A percentile compares a stretch with the other conserved stretches of the same genome.
phyloP scores from a whole-genome alignment of 92 coral and sea anemone genomes.

The Scolanthus callimorphus region DNA sequence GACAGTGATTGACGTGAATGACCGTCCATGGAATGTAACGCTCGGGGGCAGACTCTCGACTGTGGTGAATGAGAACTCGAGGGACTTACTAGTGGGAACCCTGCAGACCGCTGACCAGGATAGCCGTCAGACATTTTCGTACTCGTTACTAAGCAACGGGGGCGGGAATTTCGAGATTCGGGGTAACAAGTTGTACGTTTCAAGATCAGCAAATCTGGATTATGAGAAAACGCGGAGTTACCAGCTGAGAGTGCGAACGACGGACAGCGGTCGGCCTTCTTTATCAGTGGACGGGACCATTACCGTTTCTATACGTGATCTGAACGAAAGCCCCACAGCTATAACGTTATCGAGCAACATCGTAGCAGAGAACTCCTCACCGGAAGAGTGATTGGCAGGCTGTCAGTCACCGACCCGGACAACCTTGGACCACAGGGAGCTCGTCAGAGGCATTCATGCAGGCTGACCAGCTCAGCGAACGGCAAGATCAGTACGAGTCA shows the following conservation, averaged over 20 bases:
- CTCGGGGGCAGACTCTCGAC: slow-evolving; percentile 69
- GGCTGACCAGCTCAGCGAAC: slow-evolving; percentile 45
- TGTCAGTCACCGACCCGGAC: slow-evolving; percentile 85
- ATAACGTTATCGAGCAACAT: slow-evolving; percentile 44
- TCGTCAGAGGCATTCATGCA: slow-evolving; percentile 80
- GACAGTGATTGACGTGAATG: slow-evolving; percentile 68
- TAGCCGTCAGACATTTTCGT: slow-evolving; percentile 60
- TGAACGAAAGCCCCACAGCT: slow-evolving; percentile 73
- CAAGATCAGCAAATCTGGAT: slow-evolving; percentile 53
- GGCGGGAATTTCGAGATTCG: slow-evolving; percentile 60
- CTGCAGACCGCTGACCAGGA: slow-evolving; percentile 86
- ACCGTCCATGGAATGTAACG: slow-evolving; percentile 76
- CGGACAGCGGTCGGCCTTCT: slow-evolving; percentile 89
- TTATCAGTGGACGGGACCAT: slow-evolving; percentile 59
- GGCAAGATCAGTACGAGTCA: slow-evolving; percentile 42
- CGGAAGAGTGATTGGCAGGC: slow-evolving; percentile 62
- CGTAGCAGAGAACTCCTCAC: slow-evolving; percentile 62
- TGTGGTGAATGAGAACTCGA: slow-evolving; percentile 74
- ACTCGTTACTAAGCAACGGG: slow-evolving; percentile 49
- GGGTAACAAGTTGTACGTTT: slow-evolving; percentile 40
- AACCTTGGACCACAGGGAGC: slow-evolving; percentile 72
- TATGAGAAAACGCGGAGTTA: slow-evolving; percentile 59
- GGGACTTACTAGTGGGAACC: slow-evolving; percentile 60
- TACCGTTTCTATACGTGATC: slow-evolving; percentile 59
- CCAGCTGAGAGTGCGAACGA: slow-evolving; percentile 53